phyloP scores from a whole-genome alignment of 2,797 vertebrate genomes.

The Clarias fuscus region DNA sequence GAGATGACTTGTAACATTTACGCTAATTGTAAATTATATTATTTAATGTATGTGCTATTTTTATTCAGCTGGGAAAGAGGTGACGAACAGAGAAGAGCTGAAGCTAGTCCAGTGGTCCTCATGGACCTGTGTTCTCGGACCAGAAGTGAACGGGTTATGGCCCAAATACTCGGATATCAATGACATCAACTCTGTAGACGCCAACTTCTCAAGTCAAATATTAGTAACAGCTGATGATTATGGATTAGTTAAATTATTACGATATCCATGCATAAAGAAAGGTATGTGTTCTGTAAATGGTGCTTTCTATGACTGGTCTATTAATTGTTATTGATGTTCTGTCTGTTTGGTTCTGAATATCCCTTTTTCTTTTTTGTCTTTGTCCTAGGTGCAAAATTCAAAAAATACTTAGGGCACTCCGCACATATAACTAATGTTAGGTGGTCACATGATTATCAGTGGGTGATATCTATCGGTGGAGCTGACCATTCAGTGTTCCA shows the following conservation, averaged over 20 bases:
- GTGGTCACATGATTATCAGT: slow-evolving; percentile 98
- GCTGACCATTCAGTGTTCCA: slow-evolving; percentile 99
- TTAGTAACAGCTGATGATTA: slow-evolving; percentile 97
- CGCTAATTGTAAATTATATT: background rate
- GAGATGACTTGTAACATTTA: background rate
- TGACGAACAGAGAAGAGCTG: slow-evolving; percentile 91
- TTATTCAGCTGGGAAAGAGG: slow-evolving; percentile 89
- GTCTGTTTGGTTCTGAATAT: slow-evolving; percentile 40
- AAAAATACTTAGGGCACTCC: slow-evolving; percentile 97
- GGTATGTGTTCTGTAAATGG: slow-evolving; percentile 68
- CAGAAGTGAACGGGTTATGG: slow-evolving; percentile 97
- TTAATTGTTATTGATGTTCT: slow-evolving; percentile 2
- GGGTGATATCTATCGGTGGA: slow-evolving; percentile 97
- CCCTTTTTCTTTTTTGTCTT: slow-evolving; percentile 49
- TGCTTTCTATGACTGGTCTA: background rate
- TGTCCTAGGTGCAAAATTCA: slow-evolving; percentile 92
- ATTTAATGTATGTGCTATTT: slow-evolving; percentile 46
- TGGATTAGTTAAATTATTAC: slow-evolving; percentile 93
- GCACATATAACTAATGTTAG: slow-evolving; percentile 95
- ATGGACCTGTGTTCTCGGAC: slow-evolving; percentile 94
- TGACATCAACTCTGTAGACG: slow-evolving; percentile 97
- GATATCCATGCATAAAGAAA: slow-evolving; percentile 96
- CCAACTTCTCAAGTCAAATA: slow-evolving; percentile 93
- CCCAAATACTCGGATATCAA: slow-evolving; percentile 96
- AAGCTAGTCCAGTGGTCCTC: slow-evolving; percentile 93